Evolutionary conservation across 2,888 invertebrate genomes (phyloP).

Genomic region (Drosophila nr. fundita): DNA sequence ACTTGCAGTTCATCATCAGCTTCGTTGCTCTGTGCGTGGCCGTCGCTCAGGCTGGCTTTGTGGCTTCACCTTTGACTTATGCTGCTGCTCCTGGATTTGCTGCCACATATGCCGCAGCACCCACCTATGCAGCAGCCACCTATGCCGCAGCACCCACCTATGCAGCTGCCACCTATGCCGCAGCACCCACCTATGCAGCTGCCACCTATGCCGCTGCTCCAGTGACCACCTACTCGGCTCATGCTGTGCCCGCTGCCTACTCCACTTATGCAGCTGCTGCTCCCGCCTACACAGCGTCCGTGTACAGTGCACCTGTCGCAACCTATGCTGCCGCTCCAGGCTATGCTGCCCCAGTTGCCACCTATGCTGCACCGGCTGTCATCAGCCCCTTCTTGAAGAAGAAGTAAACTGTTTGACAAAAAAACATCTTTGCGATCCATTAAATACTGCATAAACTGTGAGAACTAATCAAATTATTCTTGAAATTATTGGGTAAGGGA

Average conservation of each 20-base stretch:
- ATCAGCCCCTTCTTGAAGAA: slow-evolving; percentile 72
- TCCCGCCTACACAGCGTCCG: slow-evolving; percentile 51
- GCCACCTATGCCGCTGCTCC: slow-evolving; percentile 46
- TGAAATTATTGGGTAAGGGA: slow-evolving; percentile 4
- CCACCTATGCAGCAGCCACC: slow-evolving; percentile 45
- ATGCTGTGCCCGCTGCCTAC: slow-evolving; percentile 51
- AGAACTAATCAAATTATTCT: not conserved
- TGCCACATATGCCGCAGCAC: slow-evolving; percentile 44
- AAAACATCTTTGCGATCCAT: not conserved
- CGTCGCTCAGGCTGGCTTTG: slow-evolving; percentile 76
- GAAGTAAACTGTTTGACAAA: slow-evolving; percentile 56
- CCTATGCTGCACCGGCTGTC: slow-evolving; percentile 68
- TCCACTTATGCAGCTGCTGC: slow-evolving; percentile 57
- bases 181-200: slow-evolving; percentile 48
- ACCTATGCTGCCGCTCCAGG: slow-evolving; percentile 56
- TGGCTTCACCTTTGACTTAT: slow-evolving; percentile 62
- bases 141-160: slow-evolving; percentile 51
- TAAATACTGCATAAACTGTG: slow-evolving; percentile 52
- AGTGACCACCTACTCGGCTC: slow-evolving; percentile 55
- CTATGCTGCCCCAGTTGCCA: slow-evolving; percentile 59
- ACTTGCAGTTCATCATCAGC: slow-evolving; percentile 77
- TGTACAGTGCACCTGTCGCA: slow-evolving; percentile 58
- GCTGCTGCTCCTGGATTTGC: slow-evolving; percentile 59
- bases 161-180: slow-evolving; percentile 13
- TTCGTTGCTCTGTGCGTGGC: slow-evolving; percentile 79